Percentiles rank a stretch among this genome's conserved stretches.
phyloP scores from a whole-genome alignment of 2,113 vertebrate species.

The Prietella phreatophila region DNA sequence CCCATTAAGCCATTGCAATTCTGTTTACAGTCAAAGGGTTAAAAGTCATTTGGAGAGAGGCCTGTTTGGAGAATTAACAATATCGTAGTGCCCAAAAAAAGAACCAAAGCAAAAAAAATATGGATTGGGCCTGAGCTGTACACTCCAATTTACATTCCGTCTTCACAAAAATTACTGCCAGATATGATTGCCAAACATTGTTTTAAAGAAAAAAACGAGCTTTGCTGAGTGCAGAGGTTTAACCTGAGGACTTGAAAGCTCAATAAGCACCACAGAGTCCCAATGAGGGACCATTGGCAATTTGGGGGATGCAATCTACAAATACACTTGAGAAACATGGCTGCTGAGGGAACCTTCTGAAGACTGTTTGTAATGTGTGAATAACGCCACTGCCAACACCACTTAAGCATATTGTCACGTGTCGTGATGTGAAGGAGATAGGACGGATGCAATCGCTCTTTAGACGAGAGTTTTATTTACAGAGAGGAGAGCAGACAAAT shows the following conservation, averaged over 20 bases:
- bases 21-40: background rate
- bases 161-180: background rate
- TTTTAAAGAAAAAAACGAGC: background rate
- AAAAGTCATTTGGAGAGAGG: background rate
- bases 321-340: background rate
- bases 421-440: too few relatives aligned
- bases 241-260: background rate
- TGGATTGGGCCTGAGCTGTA: background rate
- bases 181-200: background rate
- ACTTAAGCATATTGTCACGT: too few relatives aligned
- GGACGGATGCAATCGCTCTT: too few relatives aligned
- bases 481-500: too few relatives aligned
- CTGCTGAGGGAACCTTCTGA: background rate
- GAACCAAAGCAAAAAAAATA: background rate
- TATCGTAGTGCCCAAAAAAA: background rate
- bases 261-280: slow-evolving; percentile 7
- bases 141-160: background rate
- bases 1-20: background rate
- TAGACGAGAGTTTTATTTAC: too few relatives aligned
- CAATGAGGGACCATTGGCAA: background rate
- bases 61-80: background rate
- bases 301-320: background rate
- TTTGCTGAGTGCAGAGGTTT: background rate
- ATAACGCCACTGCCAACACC: background rate
- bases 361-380: background rate